Conservation (phyloP, 2,888 invertebrate genomes). For the Hanleya hanleyi region DNA sequence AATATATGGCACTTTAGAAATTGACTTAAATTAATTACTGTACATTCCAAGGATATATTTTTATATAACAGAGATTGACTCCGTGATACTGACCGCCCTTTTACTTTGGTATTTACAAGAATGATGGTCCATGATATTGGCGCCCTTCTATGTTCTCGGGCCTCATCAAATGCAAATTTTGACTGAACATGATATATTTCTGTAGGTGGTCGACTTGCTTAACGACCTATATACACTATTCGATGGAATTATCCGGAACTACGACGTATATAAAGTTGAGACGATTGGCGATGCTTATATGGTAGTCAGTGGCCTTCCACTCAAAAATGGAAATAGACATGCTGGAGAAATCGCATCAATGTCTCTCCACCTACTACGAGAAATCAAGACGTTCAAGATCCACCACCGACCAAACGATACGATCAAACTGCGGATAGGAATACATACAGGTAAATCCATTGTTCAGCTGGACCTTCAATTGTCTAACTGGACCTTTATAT, state of each 20-base stretch:
- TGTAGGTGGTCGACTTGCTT: conserved; percentile 93
- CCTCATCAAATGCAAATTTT: no score
- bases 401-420: conserved; percentile 62
- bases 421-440: conserved; percentile 68
- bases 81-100: no score
- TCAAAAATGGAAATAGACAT: conserved; percentile 68
- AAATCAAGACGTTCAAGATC: conserved; percentile 66
- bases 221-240: conserved; percentile 98
- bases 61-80: no score
- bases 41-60: no score
- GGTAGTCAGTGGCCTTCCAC: conserved; percentile 71
- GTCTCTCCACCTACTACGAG: conserved; percentile 66
- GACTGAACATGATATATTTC: no score
- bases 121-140: no score
- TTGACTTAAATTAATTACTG: no score
- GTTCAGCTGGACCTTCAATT: not conserved
- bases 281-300: conserved; percentile 72
- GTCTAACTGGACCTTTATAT: not conserved
- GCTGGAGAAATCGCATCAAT: conserved; percentile 73
- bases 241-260: conserved; percentile 95
- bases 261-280: conserved; percentile 96
- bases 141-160: no score
- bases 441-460: conserved; percentile 65
- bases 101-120: no score
- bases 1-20: no score